Evolutionary conservation across 2,797 vertebrate genomes (phyloP).

Genomic region (Pangasius mekongensis): DNA sequence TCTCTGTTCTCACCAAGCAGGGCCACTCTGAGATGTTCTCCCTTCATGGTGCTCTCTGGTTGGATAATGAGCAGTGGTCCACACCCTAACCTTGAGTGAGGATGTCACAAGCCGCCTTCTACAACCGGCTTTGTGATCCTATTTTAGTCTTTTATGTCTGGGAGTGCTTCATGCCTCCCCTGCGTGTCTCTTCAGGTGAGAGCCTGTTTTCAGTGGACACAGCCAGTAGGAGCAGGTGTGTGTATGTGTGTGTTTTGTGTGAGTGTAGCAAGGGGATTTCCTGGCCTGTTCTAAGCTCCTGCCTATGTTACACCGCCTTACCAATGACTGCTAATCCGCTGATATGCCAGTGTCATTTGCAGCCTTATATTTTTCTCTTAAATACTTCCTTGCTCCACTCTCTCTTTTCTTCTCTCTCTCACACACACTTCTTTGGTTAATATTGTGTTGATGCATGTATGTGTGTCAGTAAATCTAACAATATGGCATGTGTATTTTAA

Average conservation of each 20-base stretch:
- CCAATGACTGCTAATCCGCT: constrained; percentile 52
- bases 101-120: constrained; percentile 37
- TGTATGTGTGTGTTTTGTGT: constrained; percentile 41
- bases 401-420: constrained; percentile 23
- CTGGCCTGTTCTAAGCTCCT: constrained; percentile 48
- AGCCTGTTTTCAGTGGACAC: constrained; percentile 39
- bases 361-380: constrained; percentile 37
- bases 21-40: constrained; percentile 25
- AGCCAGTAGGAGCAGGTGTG: constrained; percentile 26
- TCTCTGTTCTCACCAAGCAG: constrained; percentile 18
- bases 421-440: not conserved
- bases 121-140: constrained; percentile 23
- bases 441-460: not conserved
- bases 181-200: constrained; percentile 29
- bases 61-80: constrained; percentile 26
- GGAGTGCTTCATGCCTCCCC: constrained; percentile 25
- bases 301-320: constrained; percentile 45
- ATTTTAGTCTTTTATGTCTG: constrained; percentile 10
- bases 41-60: constrained; percentile 46
- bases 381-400: constrained; percentile 41
- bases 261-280: constrained; percentile 52
- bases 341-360: constrained; percentile 47
- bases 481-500: not conserved
- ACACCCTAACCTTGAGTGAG: constrained; percentile 42
- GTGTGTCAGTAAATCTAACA: not conserved